phyloP scores from a whole-genome alignment of 2,113 vertebrate species.

The Ciconia boyciana region DNA sequence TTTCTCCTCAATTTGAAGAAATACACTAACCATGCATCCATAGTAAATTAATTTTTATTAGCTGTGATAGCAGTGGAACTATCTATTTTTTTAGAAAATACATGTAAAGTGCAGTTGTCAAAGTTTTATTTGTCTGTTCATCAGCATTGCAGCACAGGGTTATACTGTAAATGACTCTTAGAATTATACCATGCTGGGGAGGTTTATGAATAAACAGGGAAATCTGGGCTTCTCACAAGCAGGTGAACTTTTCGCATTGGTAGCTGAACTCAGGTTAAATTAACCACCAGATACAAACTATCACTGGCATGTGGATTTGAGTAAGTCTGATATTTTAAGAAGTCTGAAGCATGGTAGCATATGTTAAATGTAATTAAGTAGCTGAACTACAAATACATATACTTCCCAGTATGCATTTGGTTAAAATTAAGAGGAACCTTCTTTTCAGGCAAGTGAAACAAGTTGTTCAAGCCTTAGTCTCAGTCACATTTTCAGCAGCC shows the following conservation, averaged over 20 bases:
- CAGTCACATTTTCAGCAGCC: neutral
- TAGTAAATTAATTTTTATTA: neutral
- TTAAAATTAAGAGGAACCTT: neutral
- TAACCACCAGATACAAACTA: neutral
- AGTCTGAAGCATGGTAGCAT: neutral
- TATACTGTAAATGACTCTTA: neutral
- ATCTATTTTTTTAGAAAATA: neutral
- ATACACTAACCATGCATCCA: neutral
- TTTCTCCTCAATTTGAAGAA: neutral
- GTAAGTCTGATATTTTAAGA: constrained; percentile 3
- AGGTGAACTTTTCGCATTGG: neutral
- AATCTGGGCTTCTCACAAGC: neutral
- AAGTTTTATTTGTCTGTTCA: neutral
- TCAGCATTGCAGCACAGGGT: neutral
- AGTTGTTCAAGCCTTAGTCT: neutral
- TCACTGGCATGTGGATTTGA: neutral
- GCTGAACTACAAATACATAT: neutral
- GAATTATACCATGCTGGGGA: neutral
- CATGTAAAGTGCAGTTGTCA: neutral
- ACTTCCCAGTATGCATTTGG: neutral
- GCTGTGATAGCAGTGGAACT: neutral
- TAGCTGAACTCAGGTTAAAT: neutral
- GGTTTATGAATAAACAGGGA: neutral
- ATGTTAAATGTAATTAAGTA: constrained; percentile 21
- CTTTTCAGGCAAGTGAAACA: neutral